Evolutionary conservation across 2,113 vertebrate species (phyloP), one percentile per base, ranked within the genome.

Genomic region (Etia nguti): DNA sequence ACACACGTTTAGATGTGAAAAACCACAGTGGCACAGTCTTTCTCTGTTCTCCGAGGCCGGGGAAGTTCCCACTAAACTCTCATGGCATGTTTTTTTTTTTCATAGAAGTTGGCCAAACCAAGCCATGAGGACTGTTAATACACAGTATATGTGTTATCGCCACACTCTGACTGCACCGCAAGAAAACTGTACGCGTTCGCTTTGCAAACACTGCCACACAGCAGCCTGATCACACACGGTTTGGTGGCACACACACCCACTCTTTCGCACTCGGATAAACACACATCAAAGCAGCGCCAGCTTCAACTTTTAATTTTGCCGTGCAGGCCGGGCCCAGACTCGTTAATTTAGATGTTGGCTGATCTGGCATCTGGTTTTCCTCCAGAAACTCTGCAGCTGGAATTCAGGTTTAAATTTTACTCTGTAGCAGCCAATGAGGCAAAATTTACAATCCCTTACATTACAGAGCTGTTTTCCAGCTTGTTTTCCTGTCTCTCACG

Each of bases 1-100:
- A 82, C 46, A 79, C 73, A 92, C 41, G 34, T 82, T 81, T 77
- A 92, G 88, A 56, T 70, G 38, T 52, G 11, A 22, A 93, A 85
- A 93, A 85, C 88, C 87, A 85, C 92, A 86, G 81, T 8, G 48
- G 88, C 92, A 93, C 92, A 94, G 92, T 90, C 88, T 16, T 84
- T 34, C 89, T 92, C 88, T 95, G 94, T 96, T 93, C 86, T 81
- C 82, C 1, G 38, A 59, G 70, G 82, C 77, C 3, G 16, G 84
- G 82, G 90, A 92, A 88, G 85, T 86, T 85, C 82, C 86, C 65
- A 15, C 9, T 82, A 34, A 88, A 82, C 82, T 50, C 82, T 89
- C 79, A 55, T 57, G 80, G 65, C 84, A 81, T 68, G 12, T 85
- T 86, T 77, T 87, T 57, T 36, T 87, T 87, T 88, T 88, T 80